These are phyloP conservation scores for Peromyscus aztecus DNA, from an alignment of 2,797 vertebrate genomes.

Conservation along the genomic window DNA sequence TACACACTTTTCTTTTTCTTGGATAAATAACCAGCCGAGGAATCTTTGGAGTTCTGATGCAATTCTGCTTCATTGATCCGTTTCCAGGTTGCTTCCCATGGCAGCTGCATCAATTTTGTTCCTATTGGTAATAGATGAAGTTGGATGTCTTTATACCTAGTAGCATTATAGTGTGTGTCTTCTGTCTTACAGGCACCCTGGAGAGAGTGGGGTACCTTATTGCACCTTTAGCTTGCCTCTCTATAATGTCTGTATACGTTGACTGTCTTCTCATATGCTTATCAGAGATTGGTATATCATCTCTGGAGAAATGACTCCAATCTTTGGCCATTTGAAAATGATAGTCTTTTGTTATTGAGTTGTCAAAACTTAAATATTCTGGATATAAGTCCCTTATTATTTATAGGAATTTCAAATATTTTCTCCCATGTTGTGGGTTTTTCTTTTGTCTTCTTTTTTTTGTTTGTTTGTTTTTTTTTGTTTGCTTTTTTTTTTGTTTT, in stretches of 20 bases:
- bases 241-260: not conserved
- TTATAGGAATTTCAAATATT: not conserved
- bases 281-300: not conserved
- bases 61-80: fast-evolving
- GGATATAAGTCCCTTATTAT: not conserved
- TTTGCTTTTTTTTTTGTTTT: no score
- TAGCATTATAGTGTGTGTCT: not conserved
- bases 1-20: not conserved
- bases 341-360: not conserved
- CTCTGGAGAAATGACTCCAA: not conserved
- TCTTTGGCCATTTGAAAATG: not conserved
- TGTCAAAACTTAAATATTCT: not conserved
- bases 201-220: fast-evolving
- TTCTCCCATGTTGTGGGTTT: not conserved
- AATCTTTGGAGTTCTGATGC: fast-evolving
- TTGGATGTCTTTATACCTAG: not conserved
- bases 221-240: not conserved
- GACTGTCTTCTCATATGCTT: not conserved
- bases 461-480: no score
- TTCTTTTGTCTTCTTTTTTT: not conserved
- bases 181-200: not conserved
- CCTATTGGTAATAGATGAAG: fast-evolving
- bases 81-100: not conserved
- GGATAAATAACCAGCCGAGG: fast-evolving
- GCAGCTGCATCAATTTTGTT: fast-evolving